These are phyloP conservation scores for Paramuricea clavata DNA, from an alignment of 92 coral and sea anemone species.

Conservation along the genomic window DNA sequence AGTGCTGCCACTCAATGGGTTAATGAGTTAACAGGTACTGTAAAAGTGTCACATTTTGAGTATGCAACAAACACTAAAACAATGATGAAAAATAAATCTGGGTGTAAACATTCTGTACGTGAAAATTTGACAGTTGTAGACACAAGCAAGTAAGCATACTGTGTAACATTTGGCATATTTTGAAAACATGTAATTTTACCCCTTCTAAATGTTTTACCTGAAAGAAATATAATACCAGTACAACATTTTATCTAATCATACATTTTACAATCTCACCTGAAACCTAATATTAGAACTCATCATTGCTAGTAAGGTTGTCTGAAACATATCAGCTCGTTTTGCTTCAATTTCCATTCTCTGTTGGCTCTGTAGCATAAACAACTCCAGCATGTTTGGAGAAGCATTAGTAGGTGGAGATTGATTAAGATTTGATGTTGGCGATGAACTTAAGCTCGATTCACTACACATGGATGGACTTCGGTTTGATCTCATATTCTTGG, in stretches of 20 bases:
- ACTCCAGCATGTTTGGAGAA: conserved; percentile 38
- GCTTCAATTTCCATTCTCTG: conserved; percentile 63
- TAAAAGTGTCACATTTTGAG: no score
- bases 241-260: neutral
- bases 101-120: neutral
- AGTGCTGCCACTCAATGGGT: no score
- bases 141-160: neutral
- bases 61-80: no score
- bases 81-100: neutral
- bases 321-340: conserved; percentile 50
- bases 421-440: neutral
- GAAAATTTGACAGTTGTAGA: no score
- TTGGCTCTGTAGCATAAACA: conserved; percentile 58
- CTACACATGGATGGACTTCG: neutral
- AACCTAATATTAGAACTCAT: conserved; percentile 32
- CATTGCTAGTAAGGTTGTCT: conserved; percentile 35
- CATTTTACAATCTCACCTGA: neutral
- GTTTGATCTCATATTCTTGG: neutral
- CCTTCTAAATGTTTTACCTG: no score
- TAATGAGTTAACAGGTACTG: no score
- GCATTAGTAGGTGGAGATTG: neutral
- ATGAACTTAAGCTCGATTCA: neutral
- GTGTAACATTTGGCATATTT: neutral
- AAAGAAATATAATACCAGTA: no score
- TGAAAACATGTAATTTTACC: no score